These are phyloP conservation scores for Babyrousa celebensis DNA, from an alignment of 2,797 vertebrate genomes.

Conservation along the genomic window DNA sequence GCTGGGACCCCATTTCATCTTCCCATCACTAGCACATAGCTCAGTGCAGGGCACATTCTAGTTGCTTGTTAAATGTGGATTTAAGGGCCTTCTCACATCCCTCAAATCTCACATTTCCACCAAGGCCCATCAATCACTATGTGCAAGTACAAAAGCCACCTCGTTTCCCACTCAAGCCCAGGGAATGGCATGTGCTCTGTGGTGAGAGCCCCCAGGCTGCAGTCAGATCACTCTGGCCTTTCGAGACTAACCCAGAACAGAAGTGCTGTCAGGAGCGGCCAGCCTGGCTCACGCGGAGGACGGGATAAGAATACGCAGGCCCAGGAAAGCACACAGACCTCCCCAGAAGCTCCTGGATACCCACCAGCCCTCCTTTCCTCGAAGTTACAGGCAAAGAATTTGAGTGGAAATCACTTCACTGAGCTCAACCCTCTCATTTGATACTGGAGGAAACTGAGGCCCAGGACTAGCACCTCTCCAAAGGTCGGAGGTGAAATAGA, in stretches of 20 bases:
- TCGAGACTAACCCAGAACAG: background rate
- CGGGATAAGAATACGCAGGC: background rate
- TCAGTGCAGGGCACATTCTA: background rate
- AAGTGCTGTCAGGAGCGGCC: background rate
- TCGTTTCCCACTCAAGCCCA: background rate
- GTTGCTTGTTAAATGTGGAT: background rate
- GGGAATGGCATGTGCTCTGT: background rate
- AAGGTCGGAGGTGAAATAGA: slow-evolving; percentile 14
- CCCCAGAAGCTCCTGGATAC: background rate
- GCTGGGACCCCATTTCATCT: background rate
- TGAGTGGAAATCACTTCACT: background rate
- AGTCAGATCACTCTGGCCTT: background rate
- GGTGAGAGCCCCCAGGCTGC: background rate
- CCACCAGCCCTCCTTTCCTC: background rate
- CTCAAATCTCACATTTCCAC: background rate
- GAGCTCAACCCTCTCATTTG: background rate
- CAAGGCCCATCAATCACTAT: background rate
- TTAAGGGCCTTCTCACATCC: background rate
- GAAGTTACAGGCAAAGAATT: background rate
- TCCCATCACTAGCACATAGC: background rate
- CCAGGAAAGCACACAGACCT: background rate
- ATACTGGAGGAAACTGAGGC: background rate
- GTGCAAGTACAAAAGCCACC: background rate
- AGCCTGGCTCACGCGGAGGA: background rate
- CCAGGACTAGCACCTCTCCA: background rate